Base-by-base conservation (phyloP, 2,888 invertebrate genomes). In the Zygothrica quintamaculata region DNA sequence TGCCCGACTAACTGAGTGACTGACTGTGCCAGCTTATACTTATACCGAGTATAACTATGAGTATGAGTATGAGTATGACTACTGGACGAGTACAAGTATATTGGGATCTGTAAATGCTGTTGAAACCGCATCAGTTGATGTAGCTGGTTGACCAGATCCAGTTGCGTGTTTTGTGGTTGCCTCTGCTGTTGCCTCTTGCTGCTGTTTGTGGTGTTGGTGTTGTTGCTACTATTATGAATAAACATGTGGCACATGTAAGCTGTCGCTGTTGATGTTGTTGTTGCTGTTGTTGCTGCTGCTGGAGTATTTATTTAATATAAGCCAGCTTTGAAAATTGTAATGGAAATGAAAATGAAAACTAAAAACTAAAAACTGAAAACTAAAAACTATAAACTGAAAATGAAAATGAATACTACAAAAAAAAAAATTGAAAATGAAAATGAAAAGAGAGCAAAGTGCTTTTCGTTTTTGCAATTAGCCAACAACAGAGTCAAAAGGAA, bases 181-280 rank as follows among this genome's bases (percentile, higher is more conserved):
- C n/a, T n/a, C n/a, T n/a, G n/a, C n/a, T n/a, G n/a, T 70, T 29
- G 62, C 47, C 18, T n/a, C n/a, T n/a, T n/a, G 18, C 18, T 22
- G 18, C 18, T 5, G 18, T 5, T 22, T 22, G 3, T 22, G 18
- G 18, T 22, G 18, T 3, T 22, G 18, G 70, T 75, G 66, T 70
- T 29, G 62, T 42, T 37, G 58, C 34, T 33, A 43, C 71, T 36
- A 75, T 74, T 86, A 80, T 80, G 80, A 80, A 80, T 80, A 80
- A 80, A 80, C 80, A 80, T 80, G 70, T 57, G 86, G 56, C 72
- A 72, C 79, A 66, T 75, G 84, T 78, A 64, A 71, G 65, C 47
- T 57, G 72, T 64, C 57, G n/a, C 12, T 18, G 26, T 11, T 42
- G 26, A 18, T 13, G 42, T 46, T 44, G 66, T 68, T 42, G 47